phyloP scores from a whole-genome alignment of 2,797 vertebrate species.

The Sebastes alutus region DNA sequence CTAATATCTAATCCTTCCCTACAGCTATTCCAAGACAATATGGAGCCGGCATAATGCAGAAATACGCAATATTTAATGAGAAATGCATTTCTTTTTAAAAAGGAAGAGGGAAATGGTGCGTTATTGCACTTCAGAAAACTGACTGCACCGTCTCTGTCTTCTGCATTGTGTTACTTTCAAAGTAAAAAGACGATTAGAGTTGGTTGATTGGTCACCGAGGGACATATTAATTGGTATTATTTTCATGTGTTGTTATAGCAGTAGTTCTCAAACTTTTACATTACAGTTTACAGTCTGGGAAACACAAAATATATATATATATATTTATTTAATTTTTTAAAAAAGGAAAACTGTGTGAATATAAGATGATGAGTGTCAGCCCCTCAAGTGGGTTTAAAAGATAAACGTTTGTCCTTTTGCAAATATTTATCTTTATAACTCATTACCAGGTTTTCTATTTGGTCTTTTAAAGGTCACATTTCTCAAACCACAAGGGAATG shows the following conservation, averaged over 20 bases:
- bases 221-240: neutral
- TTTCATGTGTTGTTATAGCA: neutral
- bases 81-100: slow-evolving; percentile 6
- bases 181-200: neutral
- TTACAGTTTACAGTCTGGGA: neutral
- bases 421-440: neutral
- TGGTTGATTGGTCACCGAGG: neutral
- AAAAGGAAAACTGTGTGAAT: neutral
- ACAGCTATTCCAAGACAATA: slow-evolving; percentile 60
- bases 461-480: neutral
- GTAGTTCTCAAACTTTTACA: neutral
- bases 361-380: neutral
- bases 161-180: neutral
- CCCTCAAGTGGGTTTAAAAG: neutral
- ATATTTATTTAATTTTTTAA: neutral
- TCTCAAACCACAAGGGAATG: neutral
- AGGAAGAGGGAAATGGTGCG: neutral
- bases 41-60: slow-evolving; percentile 46
- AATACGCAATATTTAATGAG: slow-evolving; percentile 57
- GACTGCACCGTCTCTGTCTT: neutral
- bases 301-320: neutral
- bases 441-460: neutral
- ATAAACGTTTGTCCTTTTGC: neutral
- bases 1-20: slow-evolving; percentile 68
- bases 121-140: slow-evolving; percentile 31